phyloP scores from a whole-genome alignment of 2,113 vertebrate species.

The Odocoileus virginianus region DNA sequence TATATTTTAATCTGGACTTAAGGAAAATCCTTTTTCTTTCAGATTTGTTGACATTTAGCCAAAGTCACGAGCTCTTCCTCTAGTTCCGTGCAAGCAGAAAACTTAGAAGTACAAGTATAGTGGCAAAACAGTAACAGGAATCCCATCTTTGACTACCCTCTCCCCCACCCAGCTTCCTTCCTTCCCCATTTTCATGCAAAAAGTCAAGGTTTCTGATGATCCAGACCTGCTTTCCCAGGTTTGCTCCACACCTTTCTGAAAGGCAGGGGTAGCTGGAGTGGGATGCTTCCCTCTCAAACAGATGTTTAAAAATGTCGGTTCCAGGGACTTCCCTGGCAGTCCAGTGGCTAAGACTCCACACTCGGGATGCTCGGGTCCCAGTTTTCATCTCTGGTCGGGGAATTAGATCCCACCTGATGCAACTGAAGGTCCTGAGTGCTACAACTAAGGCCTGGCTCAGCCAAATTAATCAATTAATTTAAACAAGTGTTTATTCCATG shows the following conservation, averaged over 20 bases:
- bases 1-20: background rate
- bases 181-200: background rate
- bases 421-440: background rate
- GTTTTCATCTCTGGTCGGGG: background rate
- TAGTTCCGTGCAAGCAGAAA: background rate
- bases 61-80: background rate
- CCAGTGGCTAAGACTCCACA: background rate
- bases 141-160: background rate
- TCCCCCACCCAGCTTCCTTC: accelerated
- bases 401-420: background rate
- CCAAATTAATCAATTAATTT: background rate
- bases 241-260: background rate
- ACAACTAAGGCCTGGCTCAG: background rate
- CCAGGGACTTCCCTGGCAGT: background rate
- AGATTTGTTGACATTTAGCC: background rate
- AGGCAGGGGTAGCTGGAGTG: background rate
- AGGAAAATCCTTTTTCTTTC: background rate
- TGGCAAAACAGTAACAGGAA: background rate
- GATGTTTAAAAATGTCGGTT: background rate
- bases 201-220: background rate
- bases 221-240: background rate
- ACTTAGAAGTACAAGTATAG: background rate
- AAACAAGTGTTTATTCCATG: background rate
- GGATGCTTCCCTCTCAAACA: background rate
- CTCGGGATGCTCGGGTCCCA: accelerated